A percentile compares a stretch with the other conserved stretches of the same genome.
These are phyloP conservation scores for Pogonophryne albipinna DNA, from an alignment of 2,797 vertebrate species.

Conservation along the genomic window DNA sequence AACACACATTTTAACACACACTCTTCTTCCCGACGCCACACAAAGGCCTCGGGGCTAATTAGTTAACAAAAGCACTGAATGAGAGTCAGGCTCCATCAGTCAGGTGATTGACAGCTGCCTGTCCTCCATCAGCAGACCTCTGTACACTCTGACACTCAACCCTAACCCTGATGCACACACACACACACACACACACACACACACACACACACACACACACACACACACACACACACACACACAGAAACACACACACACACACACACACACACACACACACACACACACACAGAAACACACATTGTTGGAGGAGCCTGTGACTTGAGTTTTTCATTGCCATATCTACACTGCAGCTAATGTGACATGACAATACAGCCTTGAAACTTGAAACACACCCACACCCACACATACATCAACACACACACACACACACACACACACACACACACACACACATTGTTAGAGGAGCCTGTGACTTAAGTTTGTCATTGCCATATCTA, in stretches of 20 bases:
- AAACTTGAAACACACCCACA: no score
- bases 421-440: no score
- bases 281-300: background rate
- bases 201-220: background rate
- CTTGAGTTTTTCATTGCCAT: no score
- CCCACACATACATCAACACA: no score
- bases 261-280: constrained; percentile 4
- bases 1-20: constrained; percentile 39
- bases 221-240: background rate
- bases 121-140: constrained; percentile 91
- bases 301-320: no score
- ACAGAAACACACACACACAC: background rate
- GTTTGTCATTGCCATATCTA: no score
- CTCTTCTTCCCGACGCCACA: constrained; percentile 13
- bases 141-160: constrained; percentile 69
- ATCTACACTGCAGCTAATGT: no score
- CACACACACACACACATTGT: background rate
- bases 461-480: no score
- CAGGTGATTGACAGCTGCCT: constrained; percentile 96
- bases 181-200: constrained; percentile 5
- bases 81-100: constrained; percentile 89
- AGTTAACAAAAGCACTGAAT: constrained; percentile 89
- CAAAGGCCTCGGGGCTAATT: constrained; percentile 87
- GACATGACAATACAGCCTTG: no score
- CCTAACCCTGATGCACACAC: constrained; percentile 36